phyloP scores from a whole-genome alignment of 2,888 invertebrate species.

The Acleris holmiana region DNA sequence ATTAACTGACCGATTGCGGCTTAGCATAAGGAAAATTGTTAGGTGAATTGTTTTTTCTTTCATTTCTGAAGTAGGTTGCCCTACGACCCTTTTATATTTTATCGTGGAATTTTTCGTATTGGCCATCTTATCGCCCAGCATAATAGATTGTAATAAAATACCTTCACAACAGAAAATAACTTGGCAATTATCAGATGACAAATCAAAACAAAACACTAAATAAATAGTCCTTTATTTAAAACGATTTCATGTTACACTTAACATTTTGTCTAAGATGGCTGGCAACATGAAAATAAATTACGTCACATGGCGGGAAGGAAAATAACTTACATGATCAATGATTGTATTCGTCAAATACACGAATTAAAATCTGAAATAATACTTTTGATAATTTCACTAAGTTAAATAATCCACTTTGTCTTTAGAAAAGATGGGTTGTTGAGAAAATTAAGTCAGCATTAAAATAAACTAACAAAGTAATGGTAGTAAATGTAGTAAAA shows the following conservation, averaged over 20 bases:
- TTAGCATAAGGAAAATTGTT: no score
- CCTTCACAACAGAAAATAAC: background rate
- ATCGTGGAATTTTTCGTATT: no score
- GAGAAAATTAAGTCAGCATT: conserved; percentile 19
- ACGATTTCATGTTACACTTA: conserved; percentile 29
- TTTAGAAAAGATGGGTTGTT: conserved; percentile 35
- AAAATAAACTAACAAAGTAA: conserved; percentile 19
- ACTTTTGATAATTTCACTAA: conserved; percentile 39
- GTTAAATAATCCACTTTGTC: conserved; percentile 9
- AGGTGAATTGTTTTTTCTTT: no score
- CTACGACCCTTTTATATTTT: no score
- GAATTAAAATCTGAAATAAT: conserved; percentile 36
- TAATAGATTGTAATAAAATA: background rate
- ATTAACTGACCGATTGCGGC: no score
- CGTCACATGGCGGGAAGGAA: conserved; percentile 4
- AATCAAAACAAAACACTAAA: conserved; percentile 15
- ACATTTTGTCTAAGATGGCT: conserved; percentile 24
- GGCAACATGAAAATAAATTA: conserved; percentile 4
- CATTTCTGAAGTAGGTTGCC: no score
- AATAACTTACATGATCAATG: conserved; percentile 38
- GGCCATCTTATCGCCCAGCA: no score
- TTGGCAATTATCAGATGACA: background rate
- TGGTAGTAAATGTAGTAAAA: conserved; percentile 18
- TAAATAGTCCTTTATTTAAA: conserved; percentile 36
- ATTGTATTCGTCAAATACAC: conserved; percentile 15